Base-by-base conservation (phyloP, 2,888 invertebrate genomes). In the Ormyrus pomaceus region DNA sequence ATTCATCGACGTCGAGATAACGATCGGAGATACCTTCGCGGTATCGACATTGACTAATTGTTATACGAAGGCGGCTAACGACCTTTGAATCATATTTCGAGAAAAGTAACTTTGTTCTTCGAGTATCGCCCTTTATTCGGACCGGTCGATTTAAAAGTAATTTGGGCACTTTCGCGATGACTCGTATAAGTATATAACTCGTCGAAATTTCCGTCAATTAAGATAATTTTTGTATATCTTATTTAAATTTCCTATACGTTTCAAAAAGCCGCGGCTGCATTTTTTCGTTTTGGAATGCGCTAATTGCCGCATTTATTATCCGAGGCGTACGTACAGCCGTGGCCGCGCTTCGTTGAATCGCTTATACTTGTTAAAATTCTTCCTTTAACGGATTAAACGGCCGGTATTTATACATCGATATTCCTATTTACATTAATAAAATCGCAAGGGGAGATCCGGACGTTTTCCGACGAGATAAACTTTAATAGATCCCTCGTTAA, bases 91-190 rank as follows among this genome's bases (percentile, higher is more conserved):
- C 55, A 78, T 13, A 34, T 62, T 68, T 72, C 48, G 55, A 48
- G 59, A 62, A 55, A 71, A 77, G 58, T 50, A 19, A 34, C 50
- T 50, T 66, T 45, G 68, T 51, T 65, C 59, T 51, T 65, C 53
- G 11, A 19, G 45, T 61, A 10, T 34, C 34, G 8, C 10, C 13
- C 58, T 58, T 34, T 34, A 34, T 34, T 34, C 13, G 53, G 53
- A 51, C 58, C 58, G 34, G 68, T 74, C 64, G 69, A 79, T 79
- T 79, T 74, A 79, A 79, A 79, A 79, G 79, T 69, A 79, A 79
- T 79, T 79, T 79, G 69, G n/a, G 34, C 55, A 58, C 55, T 71
- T 71, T 59, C 61, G 61, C 75, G 66, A 76, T 80, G 76, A 80
- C 70, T 65, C 46, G 58, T 56, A 61, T 46, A 48, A 50, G 70